phyloP scores from a whole-genome alignment of 2,797 vertebrate genomes.

The Cynodonichthys magdalenae region DNA sequence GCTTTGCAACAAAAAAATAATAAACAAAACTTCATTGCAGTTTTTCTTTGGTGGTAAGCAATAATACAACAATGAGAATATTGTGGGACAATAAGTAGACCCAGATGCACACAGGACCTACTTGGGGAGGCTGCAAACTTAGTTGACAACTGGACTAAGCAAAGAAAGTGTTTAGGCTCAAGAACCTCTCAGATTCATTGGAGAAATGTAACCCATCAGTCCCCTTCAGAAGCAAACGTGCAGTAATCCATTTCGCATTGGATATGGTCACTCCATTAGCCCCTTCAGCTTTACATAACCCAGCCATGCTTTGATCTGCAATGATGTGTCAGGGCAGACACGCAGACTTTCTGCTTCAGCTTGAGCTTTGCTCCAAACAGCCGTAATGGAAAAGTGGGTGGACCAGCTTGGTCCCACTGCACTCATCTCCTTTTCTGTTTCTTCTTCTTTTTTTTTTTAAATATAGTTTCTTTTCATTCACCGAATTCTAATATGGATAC shows the following conservation, averaged over 20 bases:
- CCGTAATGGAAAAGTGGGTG: conserved; percentile 30
- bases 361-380: conserved; percentile 32
- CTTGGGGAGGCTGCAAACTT: background rate
- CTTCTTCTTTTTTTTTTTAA: background rate
- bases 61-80: no score
- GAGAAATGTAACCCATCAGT: conserved; percentile 72
- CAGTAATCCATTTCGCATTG: conserved; percentile 76
- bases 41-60: no score
- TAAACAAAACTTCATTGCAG: no score
- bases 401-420: conserved; percentile 31
- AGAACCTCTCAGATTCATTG: conserved; percentile 54
- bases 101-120: background rate
- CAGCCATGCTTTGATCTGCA: conserved; percentile 70
- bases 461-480: conserved; percentile 19
- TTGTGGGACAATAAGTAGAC: background rate
- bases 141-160: conserved; percentile 24
- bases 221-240: conserved; percentile 70
- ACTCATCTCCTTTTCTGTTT: conserved; percentile 21
- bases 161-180: conserved; percentile 14
- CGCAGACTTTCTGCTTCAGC: conserved; percentile 54
- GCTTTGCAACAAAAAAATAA: no score
- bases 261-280: conserved; percentile 78
- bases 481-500: background rate
- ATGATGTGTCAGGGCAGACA: conserved; percentile 65
- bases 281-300: conserved; percentile 76